Percentiles rank a stretch among this genome's conserved stretches.
phyloP scores from a whole-genome alignment of 2,888 invertebrate genomes.

The Chymomyza amoena region DNA sequence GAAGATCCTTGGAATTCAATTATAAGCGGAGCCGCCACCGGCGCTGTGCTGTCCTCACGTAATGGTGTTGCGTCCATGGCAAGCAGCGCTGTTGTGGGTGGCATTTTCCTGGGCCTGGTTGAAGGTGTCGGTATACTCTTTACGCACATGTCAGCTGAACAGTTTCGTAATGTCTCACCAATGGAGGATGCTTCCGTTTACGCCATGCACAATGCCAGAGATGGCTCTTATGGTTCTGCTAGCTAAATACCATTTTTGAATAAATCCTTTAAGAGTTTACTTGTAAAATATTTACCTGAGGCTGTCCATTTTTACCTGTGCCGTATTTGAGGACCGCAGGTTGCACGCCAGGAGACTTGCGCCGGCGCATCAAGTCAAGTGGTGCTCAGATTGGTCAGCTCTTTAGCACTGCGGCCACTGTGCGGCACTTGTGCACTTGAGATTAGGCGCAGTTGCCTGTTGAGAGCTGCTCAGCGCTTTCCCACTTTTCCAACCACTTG shows the following conservation, averaged over 20 bases:
- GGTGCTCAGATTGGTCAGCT: slow-evolving; percentile 13
- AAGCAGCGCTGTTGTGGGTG: slow-evolving; percentile 54
- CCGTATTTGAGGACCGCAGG: slow-evolving; percentile 37
- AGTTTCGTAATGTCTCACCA: slow-evolving; percentile 44
- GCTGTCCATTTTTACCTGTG: slow-evolving; percentile 51
- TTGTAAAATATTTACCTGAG: slow-evolving; percentile 65
- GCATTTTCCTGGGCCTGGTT: slow-evolving; percentile 51
- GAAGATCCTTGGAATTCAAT: slow-evolving; percentile 69
- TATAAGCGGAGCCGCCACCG: slow-evolving; percentile 58
- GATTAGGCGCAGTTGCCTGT: slow-evolving; percentile 60
- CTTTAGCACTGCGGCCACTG: slow-evolving; percentile 8
- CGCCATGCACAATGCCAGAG: neutral
- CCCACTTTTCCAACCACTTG: slow-evolving; percentile 10
- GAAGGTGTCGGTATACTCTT: slow-evolving; percentile 56
- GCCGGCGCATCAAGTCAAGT: slow-evolving; percentile 76
- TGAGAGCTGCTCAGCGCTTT: neutral
- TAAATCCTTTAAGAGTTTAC: neutral
- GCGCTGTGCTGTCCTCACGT: slow-evolving; percentile 54
- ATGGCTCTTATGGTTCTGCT: neutral
- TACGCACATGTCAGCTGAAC: slow-evolving; percentile 54
- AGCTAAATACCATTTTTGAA: neutral
- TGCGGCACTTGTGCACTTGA: slow-evolving; percentile 57
- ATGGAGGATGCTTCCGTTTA: neutral
- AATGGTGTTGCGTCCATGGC: slow-evolving; percentile 58
- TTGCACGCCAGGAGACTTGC: slow-evolving; percentile 41